Evolutionary conservation across 2,113 vertebrate genomes (phyloP).

Genomic region (Oxygymnocypris stewartii): DNA sequence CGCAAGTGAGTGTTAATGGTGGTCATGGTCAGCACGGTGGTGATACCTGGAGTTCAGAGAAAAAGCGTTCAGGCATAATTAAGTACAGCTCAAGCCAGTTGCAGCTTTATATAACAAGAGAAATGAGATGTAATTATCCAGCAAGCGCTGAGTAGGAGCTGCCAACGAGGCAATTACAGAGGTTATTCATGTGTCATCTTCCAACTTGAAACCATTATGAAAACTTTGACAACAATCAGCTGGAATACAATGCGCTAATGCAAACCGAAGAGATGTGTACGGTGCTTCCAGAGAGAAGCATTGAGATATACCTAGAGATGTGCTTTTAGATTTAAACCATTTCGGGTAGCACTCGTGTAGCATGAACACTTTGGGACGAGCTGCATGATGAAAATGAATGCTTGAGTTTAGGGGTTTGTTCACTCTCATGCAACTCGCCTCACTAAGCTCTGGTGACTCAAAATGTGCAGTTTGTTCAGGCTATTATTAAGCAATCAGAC

Average conservation of each 20-base stretch:
- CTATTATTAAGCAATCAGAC: neutral
- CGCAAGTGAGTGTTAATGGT: constrained; percentile 98
- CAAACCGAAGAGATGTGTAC: neutral
- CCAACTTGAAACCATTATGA: constrained; percentile 23
- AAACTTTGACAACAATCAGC: constrained; percentile 36
- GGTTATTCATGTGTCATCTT: constrained; percentile 39
- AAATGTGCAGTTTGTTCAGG: neutral
- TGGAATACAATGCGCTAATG: constrained; percentile 5
- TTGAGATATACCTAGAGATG: neutral
- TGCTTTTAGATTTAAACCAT: neutral
- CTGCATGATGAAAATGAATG: neutral
- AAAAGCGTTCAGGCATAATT: constrained; percentile 28
- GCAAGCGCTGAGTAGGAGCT: constrained; percentile 16
- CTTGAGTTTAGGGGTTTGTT: neutral
- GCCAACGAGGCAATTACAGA: constrained; percentile 33
- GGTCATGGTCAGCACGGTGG: constrained; percentile 99
- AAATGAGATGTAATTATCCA: constrained; percentile 26
- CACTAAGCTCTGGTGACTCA: neutral
- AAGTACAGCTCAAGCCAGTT: neutral
- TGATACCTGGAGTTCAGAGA: constrained; percentile 85
- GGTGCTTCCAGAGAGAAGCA: neutral
- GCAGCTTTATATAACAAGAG: constrained; percentile 13
- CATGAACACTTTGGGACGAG: neutral
- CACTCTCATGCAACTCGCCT: neutral
- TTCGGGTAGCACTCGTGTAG: neutral